phyloP scores from a whole-genome alignment of 2,888 invertebrate genomes.

The Schizotus pectinicornis region DNA sequence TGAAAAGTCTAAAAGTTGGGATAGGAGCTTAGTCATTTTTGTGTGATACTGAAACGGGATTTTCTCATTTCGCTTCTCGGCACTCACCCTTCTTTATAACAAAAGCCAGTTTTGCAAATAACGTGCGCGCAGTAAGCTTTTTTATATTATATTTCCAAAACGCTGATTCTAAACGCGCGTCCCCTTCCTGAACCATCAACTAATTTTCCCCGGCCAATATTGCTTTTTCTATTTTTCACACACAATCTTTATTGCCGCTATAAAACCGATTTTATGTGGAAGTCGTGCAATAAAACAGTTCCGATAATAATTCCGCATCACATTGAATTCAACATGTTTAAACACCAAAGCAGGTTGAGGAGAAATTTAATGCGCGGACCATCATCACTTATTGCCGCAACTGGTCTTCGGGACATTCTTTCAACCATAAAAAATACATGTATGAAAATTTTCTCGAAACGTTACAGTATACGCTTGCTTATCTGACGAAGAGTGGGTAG shows the following conservation, averaged over 20 bases:
- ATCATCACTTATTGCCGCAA: too few relatives aligned
- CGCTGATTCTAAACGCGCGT: too few relatives aligned
- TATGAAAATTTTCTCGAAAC: background rate
- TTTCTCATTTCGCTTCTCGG: too few relatives aligned
- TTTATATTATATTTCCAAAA: too few relatives aligned
- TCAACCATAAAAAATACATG: background rate
- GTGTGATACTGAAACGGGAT: too few relatives aligned
- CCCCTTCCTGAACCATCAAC: too few relatives aligned
- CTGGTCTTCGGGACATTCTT: too few relatives aligned
- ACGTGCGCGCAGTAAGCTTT: too few relatives aligned
- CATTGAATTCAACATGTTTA: background rate
- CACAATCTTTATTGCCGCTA: constrained; percentile 4
- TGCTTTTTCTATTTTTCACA: background rate
- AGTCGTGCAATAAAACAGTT: background rate
- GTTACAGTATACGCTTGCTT: background rate
- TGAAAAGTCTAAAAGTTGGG: too few relatives aligned
- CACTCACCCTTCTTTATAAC: too few relatives aligned
- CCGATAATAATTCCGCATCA: background rate
- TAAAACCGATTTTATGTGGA: background rate
- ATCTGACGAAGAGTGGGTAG: background rate
- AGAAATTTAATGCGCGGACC: background rate
- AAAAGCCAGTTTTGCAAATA: too few relatives aligned
- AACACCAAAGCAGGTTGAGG: background rate
- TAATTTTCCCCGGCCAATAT: background rate
- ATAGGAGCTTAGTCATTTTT: too few relatives aligned